Evolutionary conservation across 2,888 invertebrate species (phyloP).

Genomic region (Cheilosia scutellata): DNA sequence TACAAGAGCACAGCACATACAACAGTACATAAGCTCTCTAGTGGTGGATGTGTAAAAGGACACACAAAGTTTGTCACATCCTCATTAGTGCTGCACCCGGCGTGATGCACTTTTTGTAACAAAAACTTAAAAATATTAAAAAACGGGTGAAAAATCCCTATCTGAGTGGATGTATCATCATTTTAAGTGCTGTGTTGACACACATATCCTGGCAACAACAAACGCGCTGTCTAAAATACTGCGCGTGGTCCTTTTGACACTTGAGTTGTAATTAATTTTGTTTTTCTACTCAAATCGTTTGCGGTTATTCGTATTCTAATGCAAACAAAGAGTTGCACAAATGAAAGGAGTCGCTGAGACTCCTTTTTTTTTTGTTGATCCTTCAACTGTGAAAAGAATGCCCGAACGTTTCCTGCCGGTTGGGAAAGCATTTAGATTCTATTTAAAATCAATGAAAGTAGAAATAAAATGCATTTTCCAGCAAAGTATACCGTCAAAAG

Average conservation of each 20-base stretch:
- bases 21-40: too few species aligned
- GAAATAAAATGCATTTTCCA: constrained; percentile 8
- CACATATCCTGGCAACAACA: constrained; percentile 38
- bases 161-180: constrained; percentile 47
- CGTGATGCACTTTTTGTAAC: constrained; percentile 64
- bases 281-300: constrained; percentile 32
- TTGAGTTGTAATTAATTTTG: constrained; percentile 60
- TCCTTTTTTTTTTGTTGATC: constrained; percentile 26
- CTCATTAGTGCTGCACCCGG: constrained; percentile 61
- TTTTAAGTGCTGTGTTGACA: constrained; percentile 70
- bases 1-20: neutral
- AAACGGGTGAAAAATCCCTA: neutral
- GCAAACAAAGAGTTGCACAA: constrained; percentile 8
- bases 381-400: constrained; percentile 11
- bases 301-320: constrained; percentile 21
- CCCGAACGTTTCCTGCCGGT: neutral
- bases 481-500: neutral
- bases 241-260: constrained; percentile 48
- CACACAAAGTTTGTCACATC: constrained; percentile 51
- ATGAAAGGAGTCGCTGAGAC: constrained; percentile 38
- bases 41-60: constrained; percentile 39
- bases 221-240: constrained; percentile 27
- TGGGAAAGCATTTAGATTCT: constrained; percentile 27
- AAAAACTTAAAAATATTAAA: constrained; percentile 46
- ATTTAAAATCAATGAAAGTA: constrained; percentile 39